Base-by-base conservation (phyloP, 37 sponge, comb jelly and placozoan species). In the Aphrocallistes beatrix region DNA sequence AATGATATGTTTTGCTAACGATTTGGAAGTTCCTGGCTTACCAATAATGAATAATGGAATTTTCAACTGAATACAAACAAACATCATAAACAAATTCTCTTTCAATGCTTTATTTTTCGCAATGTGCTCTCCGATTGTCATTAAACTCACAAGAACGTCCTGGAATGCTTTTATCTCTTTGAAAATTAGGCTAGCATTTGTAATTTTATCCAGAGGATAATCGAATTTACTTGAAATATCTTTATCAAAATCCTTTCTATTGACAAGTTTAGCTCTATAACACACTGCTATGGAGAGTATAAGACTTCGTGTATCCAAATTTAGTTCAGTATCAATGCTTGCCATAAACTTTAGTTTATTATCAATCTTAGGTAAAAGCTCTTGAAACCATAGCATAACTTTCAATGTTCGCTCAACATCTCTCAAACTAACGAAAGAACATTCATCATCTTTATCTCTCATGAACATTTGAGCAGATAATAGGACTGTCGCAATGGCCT, bases 21-120 rank as follows among this genome's bases (percentile, higher is more conserved):
- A 84, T 39, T 89, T 89, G 3, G 86, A 86, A 83, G 86, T 89
- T 0, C 89, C 89, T 39, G 89, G 89, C 36, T 89, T 87, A 42
- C 89, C 89, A 21, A 89, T 86, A 6, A 89, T 51, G 37, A 89
- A 89, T 10, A 89, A 82, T 28, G 89, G 89, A 13, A 89, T 89
- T 1, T 86, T 87, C 51, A 87, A 38, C 28, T 89, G 86, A 38
- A 89, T 89, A 51, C 89, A 89, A 1, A 89, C 89, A 23, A 86
- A 36, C 89, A 89, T 89, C 89, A 89, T 89, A 39, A 89, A 89
- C 19, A 89, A 38, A 37, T 89, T 89, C 82, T 89, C 89, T 19
- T 28, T 32, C 1, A 89, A 86, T 28, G 86, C 86, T 28, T 85
- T 37, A 37, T 89, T 89, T 51, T 37, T 51, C 9, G 86, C 89